These are phyloP conservation scores for Macaria liturata DNA, from an alignment of 2,888 invertebrate species.

Conservation along the genomic window DNA sequence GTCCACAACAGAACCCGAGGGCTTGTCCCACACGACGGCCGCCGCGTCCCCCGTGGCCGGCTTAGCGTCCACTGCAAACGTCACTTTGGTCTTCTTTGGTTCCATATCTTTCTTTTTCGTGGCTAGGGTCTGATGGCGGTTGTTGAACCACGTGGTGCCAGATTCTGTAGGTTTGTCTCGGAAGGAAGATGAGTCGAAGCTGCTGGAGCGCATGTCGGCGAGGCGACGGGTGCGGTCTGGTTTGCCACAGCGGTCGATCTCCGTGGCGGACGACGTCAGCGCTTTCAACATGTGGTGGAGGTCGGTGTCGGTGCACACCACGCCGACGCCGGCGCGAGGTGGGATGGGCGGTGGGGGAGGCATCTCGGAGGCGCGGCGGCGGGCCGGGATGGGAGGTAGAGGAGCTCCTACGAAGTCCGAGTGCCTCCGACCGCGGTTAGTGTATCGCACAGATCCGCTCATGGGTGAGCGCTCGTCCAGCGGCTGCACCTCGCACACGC, in stretches of 20 bases:
- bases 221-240: slow-evolving; percentile 83
- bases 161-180: slow-evolving; percentile 71
- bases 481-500: slow-evolving; percentile 92
- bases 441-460: slow-evolving; percentile 83
- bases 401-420: slow-evolving; percentile 88
- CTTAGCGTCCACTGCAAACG: slow-evolving; percentile 85
- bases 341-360: slow-evolving; percentile 81
- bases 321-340: slow-evolving; percentile 85
- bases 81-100: slow-evolving; percentile 78
- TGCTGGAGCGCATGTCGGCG: slow-evolving; percentile 90
- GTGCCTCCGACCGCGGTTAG: slow-evolving; percentile 85
- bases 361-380: slow-evolving; percentile 89
- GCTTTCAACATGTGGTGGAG: slow-evolving; percentile 90
- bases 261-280: slow-evolving; percentile 91
- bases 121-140: slow-evolving; percentile 90
- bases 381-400: slow-evolving; percentile 83
- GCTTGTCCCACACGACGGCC: slow-evolving; percentile 89
- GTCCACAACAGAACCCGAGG: slow-evolving; percentile 90
- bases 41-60: slow-evolving; percentile 81
- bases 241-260: slow-evolving; percentile 88
- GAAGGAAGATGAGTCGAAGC: slow-evolving; percentile 91
- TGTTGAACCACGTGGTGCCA: slow-evolving; percentile 89
- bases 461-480: slow-evolving; percentile 86
- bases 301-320: slow-evolving; percentile 92
- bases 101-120: slow-evolving; percentile 83